Evolutionary conservation across 2,113 vertebrate species (phyloP).

Genomic region (human): GRCh38 chr11:29803501-29804000

Average conservation of each 20-base stretch:
- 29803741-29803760: constrained; percentile 44
- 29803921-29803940: constrained; percentile 7
- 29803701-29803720: constrained; percentile 54
- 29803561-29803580: rapidly evolving
- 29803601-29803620: constrained; percentile 13
- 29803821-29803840: constrained; percentile 51
- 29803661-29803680: constrained; percentile 22
- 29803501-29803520: not conserved
- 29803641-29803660: not conserved
- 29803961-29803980: not conserved
- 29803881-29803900: constrained; percentile 29
- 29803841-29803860: constrained; percentile 53
- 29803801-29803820: not conserved
- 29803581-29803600: not conserved
- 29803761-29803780: constrained; percentile 17
- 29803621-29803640: constrained; percentile 19
- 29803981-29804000: constrained; percentile 48
- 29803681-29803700: constrained; percentile 39
- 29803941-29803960: constrained; percentile 43
- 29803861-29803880: constrained; percentile 21
- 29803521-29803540: rapidly evolving
- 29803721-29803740: constrained; percentile 50
- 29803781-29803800: constrained; percentile 49
- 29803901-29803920: constrained; percentile 48
- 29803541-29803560: not conserved